Conservation (phyloP, 2,888 invertebrate species). For the Harpalus rubripes region DNA sequence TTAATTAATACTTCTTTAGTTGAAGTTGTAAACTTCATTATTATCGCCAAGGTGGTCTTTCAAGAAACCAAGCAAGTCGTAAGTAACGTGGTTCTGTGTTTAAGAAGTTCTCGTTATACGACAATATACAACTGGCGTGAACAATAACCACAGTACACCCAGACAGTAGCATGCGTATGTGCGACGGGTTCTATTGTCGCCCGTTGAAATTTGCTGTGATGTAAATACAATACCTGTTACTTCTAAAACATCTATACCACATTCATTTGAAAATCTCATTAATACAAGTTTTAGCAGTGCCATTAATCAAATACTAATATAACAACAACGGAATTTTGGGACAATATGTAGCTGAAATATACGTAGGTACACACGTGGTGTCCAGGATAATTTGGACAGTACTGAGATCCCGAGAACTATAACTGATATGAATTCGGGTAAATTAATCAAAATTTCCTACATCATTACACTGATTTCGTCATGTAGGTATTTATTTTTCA, state of each 20-base stretch:
- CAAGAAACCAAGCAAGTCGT: background rate
- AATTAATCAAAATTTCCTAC: too few species aligned
- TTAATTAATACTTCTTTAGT: background rate
- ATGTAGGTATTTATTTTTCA: too few species aligned
- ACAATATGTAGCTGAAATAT: background rate
- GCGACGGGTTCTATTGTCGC: background rate
- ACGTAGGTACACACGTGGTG: too few species aligned
- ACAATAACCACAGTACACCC: background rate
- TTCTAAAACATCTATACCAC: background rate
- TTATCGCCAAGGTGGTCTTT: background rate
- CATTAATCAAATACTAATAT: background rate
- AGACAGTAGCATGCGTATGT: background rate
- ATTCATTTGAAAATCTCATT: background rate
- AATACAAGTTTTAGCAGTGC: background rate
- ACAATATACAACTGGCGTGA: background rate
- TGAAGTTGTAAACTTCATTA: background rate
- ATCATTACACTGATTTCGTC: too few species aligned
- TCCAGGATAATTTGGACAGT: too few species aligned
- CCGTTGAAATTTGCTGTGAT: background rate
- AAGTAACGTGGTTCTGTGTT: background rate
- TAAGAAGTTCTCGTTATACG: background rate
- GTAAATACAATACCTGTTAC: conserved; percentile 2
- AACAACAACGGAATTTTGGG: background rate
- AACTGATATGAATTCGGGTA: too few species aligned
- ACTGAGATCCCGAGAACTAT: too few species aligned